Percentiles rank a stretch among this genome's conserved stretches.
phyloP scores from a whole-genome alignment of 1,140 invertebrate genomes.

The Bombus waltoni region DNA sequence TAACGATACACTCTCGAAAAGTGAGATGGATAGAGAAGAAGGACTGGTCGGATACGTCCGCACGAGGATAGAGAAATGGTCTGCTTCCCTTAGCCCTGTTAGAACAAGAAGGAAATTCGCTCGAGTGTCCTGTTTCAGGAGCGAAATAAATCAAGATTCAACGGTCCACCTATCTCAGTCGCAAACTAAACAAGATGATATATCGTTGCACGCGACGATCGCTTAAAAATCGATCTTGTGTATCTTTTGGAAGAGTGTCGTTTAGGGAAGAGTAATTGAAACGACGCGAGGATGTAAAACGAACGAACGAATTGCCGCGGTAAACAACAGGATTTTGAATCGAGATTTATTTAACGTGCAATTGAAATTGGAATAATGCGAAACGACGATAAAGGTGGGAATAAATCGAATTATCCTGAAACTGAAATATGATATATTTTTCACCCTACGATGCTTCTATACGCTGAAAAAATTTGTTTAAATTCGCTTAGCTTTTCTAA shows the following conservation, averaged over 20 bases:
- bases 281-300: not conserved
- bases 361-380: too few relatives aligned
- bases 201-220: conserved; percentile 16
- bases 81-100: not conserved
- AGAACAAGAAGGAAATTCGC: conserved; percentile 52
- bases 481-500: not conserved
- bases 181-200: conserved; percentile 56
- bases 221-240: conserved; percentile 44
- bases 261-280: not conserved
- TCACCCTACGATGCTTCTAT: not conserved
- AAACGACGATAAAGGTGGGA: too few relatives aligned
- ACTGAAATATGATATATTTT: not conserved
- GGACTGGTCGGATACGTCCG: conserved; percentile 4
- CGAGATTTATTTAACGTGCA: not conserved
- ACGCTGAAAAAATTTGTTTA: not conserved
- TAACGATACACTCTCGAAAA: conserved; percentile 60
- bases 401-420: too few relatives aligned
- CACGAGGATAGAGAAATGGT: conserved; percentile 18
- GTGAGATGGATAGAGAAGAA: conserved; percentile 4
- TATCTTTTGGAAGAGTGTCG: not conserved
- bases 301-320: not conserved
- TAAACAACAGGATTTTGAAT: not conserved
- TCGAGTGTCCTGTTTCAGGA: conserved; percentile 56
- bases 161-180: conserved; percentile 38
- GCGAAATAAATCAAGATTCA: conserved; percentile 55